These are phyloP conservation scores for Prunella himalayana DNA, from an alignment of 2,113 vertebrate genomes.

Conservation along the genomic window DNA sequence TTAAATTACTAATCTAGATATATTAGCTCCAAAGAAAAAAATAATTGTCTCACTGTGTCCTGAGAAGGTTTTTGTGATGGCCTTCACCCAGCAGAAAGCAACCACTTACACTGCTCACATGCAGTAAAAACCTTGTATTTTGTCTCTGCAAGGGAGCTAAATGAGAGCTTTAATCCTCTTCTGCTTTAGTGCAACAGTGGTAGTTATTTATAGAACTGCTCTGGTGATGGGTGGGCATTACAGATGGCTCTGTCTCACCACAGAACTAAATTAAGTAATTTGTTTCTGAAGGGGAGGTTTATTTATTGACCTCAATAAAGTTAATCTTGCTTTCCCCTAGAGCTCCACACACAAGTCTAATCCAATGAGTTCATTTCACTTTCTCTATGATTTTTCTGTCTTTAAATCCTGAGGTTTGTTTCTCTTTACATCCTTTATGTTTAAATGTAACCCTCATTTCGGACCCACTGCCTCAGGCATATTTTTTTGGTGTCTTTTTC, in stretches of 20 bases:
- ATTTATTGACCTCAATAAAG: slow-evolving; percentile 57
- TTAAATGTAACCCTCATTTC: not conserved
- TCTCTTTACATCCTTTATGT: not conserved
- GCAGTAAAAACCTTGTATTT: not conserved
- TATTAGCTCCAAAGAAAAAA: not conserved
- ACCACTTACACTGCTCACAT: not conserved
- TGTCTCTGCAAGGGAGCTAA: slow-evolving; percentile 4
- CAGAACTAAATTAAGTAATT: slow-evolving; percentile 53
- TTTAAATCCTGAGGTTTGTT: not conserved
- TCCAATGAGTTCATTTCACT: not conserved
- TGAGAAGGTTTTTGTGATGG: not conserved
- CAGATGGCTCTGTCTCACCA: slow-evolving; percentile 56
- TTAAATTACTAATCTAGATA: not conserved
- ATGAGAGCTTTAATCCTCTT: slow-evolving; percentile 33
- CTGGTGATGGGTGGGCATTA: slow-evolving; percentile 32
- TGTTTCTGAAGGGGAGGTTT: slow-evolving; percentile 31
- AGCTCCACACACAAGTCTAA: not conserved
- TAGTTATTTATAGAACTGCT: slow-evolving; percentile 43
- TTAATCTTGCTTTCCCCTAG: slow-evolving; percentile 8
- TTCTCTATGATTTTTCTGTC: not conserved
- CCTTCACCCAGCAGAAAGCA: not conserved
- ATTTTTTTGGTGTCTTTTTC: not conserved
- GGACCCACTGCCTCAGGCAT: not conserved
- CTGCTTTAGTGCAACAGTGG: not conserved
- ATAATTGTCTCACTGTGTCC: not conserved